Conservation (phyloP, 2,888 invertebrate genomes). For the Oxytorus armatus region DNA sequence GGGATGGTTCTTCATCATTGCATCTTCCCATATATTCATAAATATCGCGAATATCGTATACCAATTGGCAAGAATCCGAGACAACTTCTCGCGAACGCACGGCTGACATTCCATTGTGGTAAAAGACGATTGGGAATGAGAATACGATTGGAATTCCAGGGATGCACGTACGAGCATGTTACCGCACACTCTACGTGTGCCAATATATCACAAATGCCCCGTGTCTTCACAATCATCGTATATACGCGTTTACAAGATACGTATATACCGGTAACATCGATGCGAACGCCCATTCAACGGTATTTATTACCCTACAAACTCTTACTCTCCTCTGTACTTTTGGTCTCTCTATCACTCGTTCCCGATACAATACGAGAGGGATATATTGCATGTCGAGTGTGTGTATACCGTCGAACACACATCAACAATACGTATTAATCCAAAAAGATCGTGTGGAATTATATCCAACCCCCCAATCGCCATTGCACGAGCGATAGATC, state of each 20-base stretch:
- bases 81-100: conserved; percentile 47
- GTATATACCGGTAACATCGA: conserved; percentile 60
- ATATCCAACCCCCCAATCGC: conserved; percentile 4
- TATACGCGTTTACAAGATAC: background rate
- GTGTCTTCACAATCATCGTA: conserved; percentile 53
- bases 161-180: conserved; percentile 57
- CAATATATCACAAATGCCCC: conserved; percentile 70
- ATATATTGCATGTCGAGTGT: conserved; percentile 31
- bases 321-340: conserved; percentile 48
- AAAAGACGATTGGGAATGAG: conserved; percentile 63
- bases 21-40: conserved; percentile 12
- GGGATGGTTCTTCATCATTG: conserved; percentile 13
- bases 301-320: conserved; percentile 73
- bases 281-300: conserved; percentile 70
- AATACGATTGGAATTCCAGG: conserved; percentile 63
- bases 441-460: conserved; percentile 59
- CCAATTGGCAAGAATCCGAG: conserved; percentile 65
- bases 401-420: conserved; percentile 13
- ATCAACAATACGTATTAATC: conserved; percentile 73
- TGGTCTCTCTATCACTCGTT: conserved; percentile 19
- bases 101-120: conserved; percentile 65
- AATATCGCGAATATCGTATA: conserved; percentile 38
- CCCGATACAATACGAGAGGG: conserved; percentile 24
- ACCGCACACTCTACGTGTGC: conserved; percentile 48
- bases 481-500: conserved; percentile 52